phyloP scores from a whole-genome alignment of 2,113 vertebrate genomes.

The Xenopus borealis region DNA sequence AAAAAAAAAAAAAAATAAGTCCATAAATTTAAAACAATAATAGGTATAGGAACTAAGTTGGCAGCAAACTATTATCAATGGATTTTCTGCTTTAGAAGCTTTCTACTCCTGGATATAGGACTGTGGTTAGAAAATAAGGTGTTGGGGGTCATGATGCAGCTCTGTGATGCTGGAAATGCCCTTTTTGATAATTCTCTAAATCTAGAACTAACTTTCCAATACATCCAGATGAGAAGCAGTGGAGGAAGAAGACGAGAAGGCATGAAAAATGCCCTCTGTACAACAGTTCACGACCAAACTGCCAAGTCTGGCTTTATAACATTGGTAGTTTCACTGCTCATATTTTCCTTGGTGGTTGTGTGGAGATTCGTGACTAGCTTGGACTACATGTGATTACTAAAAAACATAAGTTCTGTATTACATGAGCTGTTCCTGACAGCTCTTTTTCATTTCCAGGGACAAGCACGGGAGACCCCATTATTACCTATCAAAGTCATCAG shows the following conservation, averaged over 20 bases:
- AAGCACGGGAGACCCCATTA: constrained; percentile 11
- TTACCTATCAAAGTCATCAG: constrained; percentile 9
- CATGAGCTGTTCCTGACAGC: constrained; percentile 4
- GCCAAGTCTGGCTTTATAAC: not conserved
- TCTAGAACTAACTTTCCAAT: no score
- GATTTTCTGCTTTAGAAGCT: no score
- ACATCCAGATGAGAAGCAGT: no score
- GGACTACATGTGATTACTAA: not conserved
- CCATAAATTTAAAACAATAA: no score
- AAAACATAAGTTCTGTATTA: constrained; percentile 1
- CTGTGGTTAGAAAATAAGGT: no score
- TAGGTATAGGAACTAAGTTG: no score
- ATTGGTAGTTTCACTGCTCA: not conserved
- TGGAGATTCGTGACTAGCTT: constrained; percentile 5
- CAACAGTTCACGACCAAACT: not conserved
- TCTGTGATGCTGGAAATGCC: no score
- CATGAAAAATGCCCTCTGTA: not conserved
- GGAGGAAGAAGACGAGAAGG: not conserved
- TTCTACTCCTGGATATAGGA: no score
- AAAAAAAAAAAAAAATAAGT: no score
- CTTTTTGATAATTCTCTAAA: no score
- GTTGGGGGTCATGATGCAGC: no score
- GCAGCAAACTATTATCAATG: no score
- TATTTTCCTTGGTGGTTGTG: not conserved
- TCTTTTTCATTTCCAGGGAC: constrained; percentile 8